Base-by-base conservation (phyloP, 2,113 vertebrate genomes). In the Nycticebus coucang region DNA sequence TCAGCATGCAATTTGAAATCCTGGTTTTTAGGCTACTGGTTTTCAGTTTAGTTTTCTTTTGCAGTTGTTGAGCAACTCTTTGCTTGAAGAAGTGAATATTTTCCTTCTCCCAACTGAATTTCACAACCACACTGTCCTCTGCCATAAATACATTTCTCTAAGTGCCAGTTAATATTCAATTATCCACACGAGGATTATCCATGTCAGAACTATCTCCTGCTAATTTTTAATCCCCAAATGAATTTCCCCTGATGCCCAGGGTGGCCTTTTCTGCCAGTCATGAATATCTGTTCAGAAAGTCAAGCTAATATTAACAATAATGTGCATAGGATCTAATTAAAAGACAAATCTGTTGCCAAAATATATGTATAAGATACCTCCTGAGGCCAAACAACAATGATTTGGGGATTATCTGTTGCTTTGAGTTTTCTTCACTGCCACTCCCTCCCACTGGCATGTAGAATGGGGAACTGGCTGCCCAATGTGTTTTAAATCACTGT, bases 211-310 rank as follows among this genome's bases (percentile, higher is more conserved):
- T 97, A 94, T 96, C 84, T 97, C 71, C 83, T 96, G 89, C 94
- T 97, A 97, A 97, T 97, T 95, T 97, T 95, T 97, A 97, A 97
- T 97, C 95, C 92, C 84, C 93, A 96, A 90, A 95, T 97, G 95
- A 93, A 95, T 97, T 96, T 96, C 30, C 69, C 68, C 35, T 92
- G 37, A 60, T 94, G 87, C 95, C 87, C 89, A 97, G 86, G 79
- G 83, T 97, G 41, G 94, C 87, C 94, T 96, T 93, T 94, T 75
- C 89, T 96, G 89, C 75, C 96, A 97, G 64, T 89, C n/a, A 17
- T 87, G 71, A 89, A 37, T 41, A 74, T 90, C 75, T 82, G 37
- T 87, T 91, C 45, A 62, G 75, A 96, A 93, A 95, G 33, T 78
- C 86, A 95, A 81, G 83, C 75, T 97, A 83, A 95, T 94, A 95